These are phyloP conservation scores for Tinamus guttatus DNA, from an alignment of 2,113 vertebrate species.

Conservation along the genomic window DNA sequence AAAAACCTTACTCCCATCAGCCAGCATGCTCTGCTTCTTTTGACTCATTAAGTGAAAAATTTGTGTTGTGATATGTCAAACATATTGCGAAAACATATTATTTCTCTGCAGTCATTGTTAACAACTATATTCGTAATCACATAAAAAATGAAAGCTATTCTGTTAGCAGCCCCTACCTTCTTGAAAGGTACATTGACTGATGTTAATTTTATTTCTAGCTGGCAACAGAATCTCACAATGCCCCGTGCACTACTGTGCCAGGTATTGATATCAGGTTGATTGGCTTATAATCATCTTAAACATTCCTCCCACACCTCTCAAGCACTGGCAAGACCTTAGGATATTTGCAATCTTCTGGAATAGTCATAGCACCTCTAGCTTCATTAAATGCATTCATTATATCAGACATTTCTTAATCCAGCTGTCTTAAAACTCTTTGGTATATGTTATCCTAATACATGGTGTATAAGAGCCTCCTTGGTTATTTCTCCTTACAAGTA, in stretches of 20 bases:
- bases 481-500: constrained; percentile 32
- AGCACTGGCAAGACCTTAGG: not conserved
- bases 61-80: not conserved
- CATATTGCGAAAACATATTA: not conserved
- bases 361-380: not conserved
- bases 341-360: not conserved
- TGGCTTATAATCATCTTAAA: not conserved
- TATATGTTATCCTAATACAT: constrained; percentile 12
- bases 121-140: not conserved
- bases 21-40: not conserved
- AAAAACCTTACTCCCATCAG: not conserved
- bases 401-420: constrained; percentile 6
- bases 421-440: not conserved
- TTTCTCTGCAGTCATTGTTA: not conserved
- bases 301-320: not conserved
- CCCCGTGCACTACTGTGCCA: not conserved
- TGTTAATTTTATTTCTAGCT: constrained; percentile 14
- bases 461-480: not conserved
- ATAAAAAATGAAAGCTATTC: constrained; percentile 1
- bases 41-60: not conserved
- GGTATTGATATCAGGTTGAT: not conserved
- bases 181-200: not conserved
- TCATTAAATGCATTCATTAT: not conserved
- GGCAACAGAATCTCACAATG: not conserved
- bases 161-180: not conserved